Evolutionary conservation across 1,140 invertebrate species (phyloP).

Genomic region (Sarcophaga peregrina): DNA sequence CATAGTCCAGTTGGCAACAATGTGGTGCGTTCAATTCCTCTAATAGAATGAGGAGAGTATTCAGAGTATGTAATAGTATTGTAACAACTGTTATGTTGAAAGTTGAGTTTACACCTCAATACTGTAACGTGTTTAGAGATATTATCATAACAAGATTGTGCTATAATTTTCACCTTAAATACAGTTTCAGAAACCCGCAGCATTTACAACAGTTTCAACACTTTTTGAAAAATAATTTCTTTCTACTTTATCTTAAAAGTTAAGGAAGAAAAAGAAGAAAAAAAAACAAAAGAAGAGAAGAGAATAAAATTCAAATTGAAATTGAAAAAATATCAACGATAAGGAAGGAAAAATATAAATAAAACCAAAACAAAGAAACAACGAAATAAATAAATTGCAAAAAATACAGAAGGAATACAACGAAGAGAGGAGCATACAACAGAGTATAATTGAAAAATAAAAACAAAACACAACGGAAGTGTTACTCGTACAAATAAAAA

Average conservation of each 20-base stretch:
- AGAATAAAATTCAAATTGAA: not conserved
- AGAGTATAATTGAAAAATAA: constrained; percentile 29
- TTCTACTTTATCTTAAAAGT: constrained; percentile 6
- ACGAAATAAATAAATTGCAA: not conserved
- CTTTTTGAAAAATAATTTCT: constrained; percentile 22
- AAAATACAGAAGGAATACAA: not conserved
- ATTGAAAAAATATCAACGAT: constrained; percentile 2
- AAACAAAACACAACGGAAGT: constrained; percentile 7
- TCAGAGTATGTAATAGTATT: no score
- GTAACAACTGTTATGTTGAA: no score
- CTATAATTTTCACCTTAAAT: no score
- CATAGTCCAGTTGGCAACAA: no score
- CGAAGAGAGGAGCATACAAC: no score
- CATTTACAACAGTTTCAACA: constrained; percentile 31
- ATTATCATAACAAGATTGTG: no score
- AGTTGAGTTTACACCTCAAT: no score
- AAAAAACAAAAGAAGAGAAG: not conserved
- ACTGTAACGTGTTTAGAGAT: no score
- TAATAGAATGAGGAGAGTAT: no score
- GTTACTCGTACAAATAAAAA: constrained; percentile 12
- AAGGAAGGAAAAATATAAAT: constrained; percentile 7
- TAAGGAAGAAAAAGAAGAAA: no score
- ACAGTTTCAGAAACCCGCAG: no score
- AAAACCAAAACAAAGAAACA: not conserved
- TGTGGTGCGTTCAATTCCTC: no score